Evolutionary conservation across 2,888 invertebrate genomes (phyloP).

Genomic region (Cerastis rubricosa): DNA sequence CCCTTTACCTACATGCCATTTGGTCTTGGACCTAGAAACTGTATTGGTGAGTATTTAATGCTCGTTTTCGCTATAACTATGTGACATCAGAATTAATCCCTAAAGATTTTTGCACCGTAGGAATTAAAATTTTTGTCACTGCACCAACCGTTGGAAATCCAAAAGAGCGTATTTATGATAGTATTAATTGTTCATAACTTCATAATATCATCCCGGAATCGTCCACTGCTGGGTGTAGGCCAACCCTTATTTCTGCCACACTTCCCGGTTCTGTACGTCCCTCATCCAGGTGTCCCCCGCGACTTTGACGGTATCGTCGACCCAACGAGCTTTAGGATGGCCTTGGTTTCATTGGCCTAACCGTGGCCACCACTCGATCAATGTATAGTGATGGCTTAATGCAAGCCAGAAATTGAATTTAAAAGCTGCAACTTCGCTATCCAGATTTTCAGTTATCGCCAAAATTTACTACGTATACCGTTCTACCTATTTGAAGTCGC

Average conservation of each 20-base stretch:
- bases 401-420: neutral
- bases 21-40: constrained; percentile 90
- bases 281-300: too few species aligned
- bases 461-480: neutral
- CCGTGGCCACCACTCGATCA: too few species aligned
- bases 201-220: too few species aligned
- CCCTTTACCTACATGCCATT: constrained; percentile 84
- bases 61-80: too few species aligned
- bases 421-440: neutral
- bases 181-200: too few species aligned
- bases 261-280: too few species aligned
- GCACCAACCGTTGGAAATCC: neutral
- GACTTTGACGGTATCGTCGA: too few species aligned
- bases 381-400: neutral
- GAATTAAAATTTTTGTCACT: neutral
- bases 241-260: too few species aligned
- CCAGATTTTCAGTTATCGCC: neutral
- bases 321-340: too few species aligned
- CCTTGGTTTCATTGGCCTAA: too few species aligned
- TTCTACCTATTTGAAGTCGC: neutral
- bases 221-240: too few species aligned
- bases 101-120: neutral
- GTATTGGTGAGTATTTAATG: constrained; percentile 81
- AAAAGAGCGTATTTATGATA: neutral
- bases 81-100: neutral